Conservation (phyloP, 2,113 vertebrate species). For the Dipodomys stephensi region DNA sequence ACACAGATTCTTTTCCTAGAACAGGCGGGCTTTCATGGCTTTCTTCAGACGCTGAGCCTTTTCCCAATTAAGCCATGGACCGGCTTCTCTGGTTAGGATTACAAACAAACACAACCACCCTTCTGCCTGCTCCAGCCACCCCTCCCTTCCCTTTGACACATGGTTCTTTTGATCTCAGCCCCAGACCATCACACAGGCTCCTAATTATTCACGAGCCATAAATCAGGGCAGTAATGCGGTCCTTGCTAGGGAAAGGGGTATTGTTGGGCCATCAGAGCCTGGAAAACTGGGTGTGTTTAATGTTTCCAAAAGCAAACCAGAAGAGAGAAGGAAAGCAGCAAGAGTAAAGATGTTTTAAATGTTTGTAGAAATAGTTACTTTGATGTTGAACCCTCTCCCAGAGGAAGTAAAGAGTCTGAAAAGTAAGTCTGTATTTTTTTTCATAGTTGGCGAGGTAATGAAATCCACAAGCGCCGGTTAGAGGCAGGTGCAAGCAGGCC, state of each 20-base stretch:
- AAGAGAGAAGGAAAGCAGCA: conserved; percentile 61
- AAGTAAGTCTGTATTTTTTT: conserved; percentile 68
- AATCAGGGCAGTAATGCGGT: conserved; percentile 69
- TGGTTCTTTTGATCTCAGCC: conserved; percentile 77
- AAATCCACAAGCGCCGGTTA: conserved; percentile 61
- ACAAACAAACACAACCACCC: conserved; percentile 71
- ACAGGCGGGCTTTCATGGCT: conserved; percentile 67
- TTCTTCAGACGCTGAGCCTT: conserved; percentile 75
- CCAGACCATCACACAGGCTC: conserved; percentile 77
- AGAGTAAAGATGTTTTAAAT: conserved; percentile 81
- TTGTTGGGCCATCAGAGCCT: conserved; percentile 29
- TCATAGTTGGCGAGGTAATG: conserved; percentile 68
- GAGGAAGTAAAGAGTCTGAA: conserved; percentile 79
- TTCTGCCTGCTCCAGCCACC: conserved; percentile 17
- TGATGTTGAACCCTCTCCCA: conserved; percentile 79
- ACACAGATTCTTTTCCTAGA: conserved; percentile 73
- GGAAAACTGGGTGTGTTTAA: conserved; percentile 75
- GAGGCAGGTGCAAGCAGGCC: conserved; percentile 62
- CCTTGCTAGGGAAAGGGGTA: conserved; percentile 73
- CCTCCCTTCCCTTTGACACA: conserved; percentile 72
- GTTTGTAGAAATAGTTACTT: conserved; percentile 82
- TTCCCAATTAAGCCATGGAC: conserved; percentile 80
- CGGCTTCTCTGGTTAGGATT: conserved; percentile 78
- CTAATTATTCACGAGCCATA: conserved; percentile 77
- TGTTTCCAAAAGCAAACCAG: conserved; percentile 74